Evolutionary conservation across 2,797 vertebrate species (phyloP).

Genomic region (Naso thynnoides): DNA sequence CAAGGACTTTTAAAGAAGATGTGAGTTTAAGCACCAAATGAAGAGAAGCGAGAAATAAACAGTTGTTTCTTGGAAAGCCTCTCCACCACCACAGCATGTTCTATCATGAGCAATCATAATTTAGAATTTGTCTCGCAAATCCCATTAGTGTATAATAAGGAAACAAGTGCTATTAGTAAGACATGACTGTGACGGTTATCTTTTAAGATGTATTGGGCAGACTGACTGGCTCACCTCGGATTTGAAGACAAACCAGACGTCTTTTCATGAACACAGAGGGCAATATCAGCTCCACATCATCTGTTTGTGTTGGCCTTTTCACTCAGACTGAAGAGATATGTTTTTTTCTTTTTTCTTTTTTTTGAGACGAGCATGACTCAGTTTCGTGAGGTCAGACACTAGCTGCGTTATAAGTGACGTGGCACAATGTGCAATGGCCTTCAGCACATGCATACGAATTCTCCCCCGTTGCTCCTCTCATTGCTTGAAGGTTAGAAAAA

Average conservation of each 20-base stretch:
- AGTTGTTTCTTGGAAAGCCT: slow-evolving; percentile 30
- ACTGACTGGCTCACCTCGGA: slow-evolving; percentile 19
- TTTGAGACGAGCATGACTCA: slow-evolving; percentile 19
- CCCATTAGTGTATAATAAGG: slow-evolving; percentile 64
- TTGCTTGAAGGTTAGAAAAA: slow-evolving; percentile 30
- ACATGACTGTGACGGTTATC: slow-evolving; percentile 44
- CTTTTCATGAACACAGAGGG: neutral
- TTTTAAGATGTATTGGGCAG: slow-evolving; percentile 10
- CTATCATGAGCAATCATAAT: slow-evolving; percentile 47
- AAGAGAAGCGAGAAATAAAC: slow-evolving; percentile 4
- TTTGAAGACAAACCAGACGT: slow-evolving; percentile 13
- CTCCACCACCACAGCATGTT: slow-evolving; percentile 20
- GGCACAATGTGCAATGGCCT: slow-evolving; percentile 16
- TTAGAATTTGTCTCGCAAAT: slow-evolving; percentile 64
- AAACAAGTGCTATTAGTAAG: slow-evolving; percentile 56
- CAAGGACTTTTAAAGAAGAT: neutral
- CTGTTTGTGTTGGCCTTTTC: neutral
- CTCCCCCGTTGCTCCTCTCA: neutral
- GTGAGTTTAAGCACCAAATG: neutral
- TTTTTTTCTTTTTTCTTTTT: slow-evolving; percentile 6
- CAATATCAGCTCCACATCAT: neutral
- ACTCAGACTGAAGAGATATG: slow-evolving; percentile 9
- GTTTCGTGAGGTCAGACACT: slow-evolving; percentile 6
- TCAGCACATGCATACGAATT: neutral
- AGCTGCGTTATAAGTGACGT: neutral